Base-by-base conservation (phyloP, 2,888 invertebrate species). In the Diarsia rubi region DNA sequence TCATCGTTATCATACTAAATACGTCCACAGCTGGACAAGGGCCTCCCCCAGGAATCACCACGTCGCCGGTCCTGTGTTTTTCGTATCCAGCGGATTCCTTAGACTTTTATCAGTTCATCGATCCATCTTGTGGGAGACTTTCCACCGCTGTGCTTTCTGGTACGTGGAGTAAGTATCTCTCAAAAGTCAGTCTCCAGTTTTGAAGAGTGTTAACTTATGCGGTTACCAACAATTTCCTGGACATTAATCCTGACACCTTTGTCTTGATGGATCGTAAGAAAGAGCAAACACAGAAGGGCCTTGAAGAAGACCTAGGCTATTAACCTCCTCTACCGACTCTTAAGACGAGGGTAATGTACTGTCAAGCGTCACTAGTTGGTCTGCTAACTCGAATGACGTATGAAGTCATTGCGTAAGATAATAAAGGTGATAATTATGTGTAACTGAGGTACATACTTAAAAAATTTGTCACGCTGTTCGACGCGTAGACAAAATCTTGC, bases 381-480 rank as follows among this genome's bases (percentile, higher is more conserved):
- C 69, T 70, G 64, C 72, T 54, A 69, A 62, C 72, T 73, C 59
- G 21, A 19, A 49, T 83, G 83, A 73, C 81, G 81, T 64, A 42
- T 45, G 37, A 44, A 63, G 60, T 19, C 49, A 47, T 73, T 81
- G 49, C 73, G 79, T 68, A 81, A 81, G 64, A 79, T n/a, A 45
- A 54, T 63, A 44, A 9, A 14, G 47, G 37, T 54, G 83, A 67
- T 81, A 81, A 81, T 79, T 69, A 67, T 60, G 59, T 67, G 63
- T 69, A 66, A 72, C 49, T 45, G 52, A 62, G 37, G 66, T 44
- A 27, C 0, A n/a, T 60, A 37, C 19, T 31, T 44, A 64, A 52
- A 68, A 60, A 68, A 24, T 5, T 49, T 21, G 44, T 65, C 65
- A 81, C 44, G 52, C n/a, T 16, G 31, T n/a, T 14, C 16, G 31